Percentiles rank a stretch among this genome's conserved stretches.
These are phyloP conservation scores for Drosophila lacertosa DNA, from an alignment of 1,140 invertebrate genomes.

Conservation along the genomic window DNA sequence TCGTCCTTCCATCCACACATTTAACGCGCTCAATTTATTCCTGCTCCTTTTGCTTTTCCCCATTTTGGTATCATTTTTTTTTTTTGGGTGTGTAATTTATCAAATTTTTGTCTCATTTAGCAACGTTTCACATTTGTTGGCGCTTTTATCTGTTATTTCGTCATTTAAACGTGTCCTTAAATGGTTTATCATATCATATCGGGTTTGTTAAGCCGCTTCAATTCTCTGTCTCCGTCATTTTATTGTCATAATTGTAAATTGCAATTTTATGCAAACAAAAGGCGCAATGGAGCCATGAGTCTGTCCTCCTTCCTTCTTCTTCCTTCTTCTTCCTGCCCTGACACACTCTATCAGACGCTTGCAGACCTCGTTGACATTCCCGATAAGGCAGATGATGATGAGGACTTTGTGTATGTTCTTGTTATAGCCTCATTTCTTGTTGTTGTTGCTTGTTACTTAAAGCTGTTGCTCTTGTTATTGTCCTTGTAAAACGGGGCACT, in stretches of 20 bases:
- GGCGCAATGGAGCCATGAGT: conserved; percentile 12
- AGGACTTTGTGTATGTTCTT: conserved; percentile 21
- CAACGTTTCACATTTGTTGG: conserved; percentile 53
- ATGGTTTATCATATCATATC: conserved; percentile 40
- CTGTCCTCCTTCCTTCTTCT: neutral
- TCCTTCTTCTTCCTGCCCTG: neutral
- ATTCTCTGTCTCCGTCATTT: conserved; percentile 38
- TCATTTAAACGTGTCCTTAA: conserved; percentile 49
- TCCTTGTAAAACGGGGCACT: conserved; percentile 66
- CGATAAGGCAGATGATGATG: conserved; percentile 58
- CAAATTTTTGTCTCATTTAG: conserved; percentile 80
- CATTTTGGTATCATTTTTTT: conserved; percentile 3
- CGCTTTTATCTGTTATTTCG: conserved; percentile 42
- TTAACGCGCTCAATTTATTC: conserved; percentile 22
- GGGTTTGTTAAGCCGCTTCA: conserved; percentile 21
- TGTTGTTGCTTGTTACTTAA: conserved; percentile 52
- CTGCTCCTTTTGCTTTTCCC: neutral
- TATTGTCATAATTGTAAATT: conserved; percentile 83
- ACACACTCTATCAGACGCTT: neutral
- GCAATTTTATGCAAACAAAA: conserved; percentile 84
- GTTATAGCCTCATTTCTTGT: conserved; percentile 68
- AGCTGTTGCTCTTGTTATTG: conserved; percentile 75
- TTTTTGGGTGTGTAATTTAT: conserved; percentile 54
- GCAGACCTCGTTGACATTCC: conserved; percentile 59
- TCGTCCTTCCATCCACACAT: conserved; percentile 14